Percentiles rank a stretch among this genome's conserved stretches.
phyloP scores from a whole-genome alignment of 2,888 invertebrate species.

The Drosophila fulvimacula region DNA sequence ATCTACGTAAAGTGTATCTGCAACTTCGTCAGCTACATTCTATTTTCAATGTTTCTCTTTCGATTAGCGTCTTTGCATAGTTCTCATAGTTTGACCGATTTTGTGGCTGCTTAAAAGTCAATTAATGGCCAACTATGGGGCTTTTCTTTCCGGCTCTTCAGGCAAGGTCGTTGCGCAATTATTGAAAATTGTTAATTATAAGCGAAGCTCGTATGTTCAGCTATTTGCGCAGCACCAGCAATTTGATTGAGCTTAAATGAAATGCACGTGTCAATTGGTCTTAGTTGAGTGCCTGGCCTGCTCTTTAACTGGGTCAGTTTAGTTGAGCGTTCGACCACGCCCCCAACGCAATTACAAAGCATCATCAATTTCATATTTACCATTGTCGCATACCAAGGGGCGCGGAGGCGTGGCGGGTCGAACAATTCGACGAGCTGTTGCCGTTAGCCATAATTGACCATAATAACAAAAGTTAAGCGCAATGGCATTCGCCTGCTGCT shows the following conservation, averaged over 20 bases:
- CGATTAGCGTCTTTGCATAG: not conserved
- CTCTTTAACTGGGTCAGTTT: constrained; percentile 40
- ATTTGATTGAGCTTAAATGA: constrained; percentile 34
- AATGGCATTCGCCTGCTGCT: constrained; percentile 53
- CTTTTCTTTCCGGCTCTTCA: constrained; percentile 62
- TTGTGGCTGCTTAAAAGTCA: constrained; percentile 67
- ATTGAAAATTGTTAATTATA: constrained; percentile 41
- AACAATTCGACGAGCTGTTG: constrained; percentile 25
- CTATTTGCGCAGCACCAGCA: constrained; percentile 13
- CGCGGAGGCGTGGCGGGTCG: constrained; percentile 9
- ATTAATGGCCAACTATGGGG: constrained; percentile 62
- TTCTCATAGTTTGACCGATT: constrained; percentile 39
- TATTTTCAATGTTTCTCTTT: not conserved
- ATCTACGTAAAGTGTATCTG: not conserved
- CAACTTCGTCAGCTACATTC: not conserved
- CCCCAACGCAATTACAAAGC: constrained; percentile 55
- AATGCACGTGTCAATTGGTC: constrained; percentile 41
- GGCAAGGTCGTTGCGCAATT: constrained; percentile 66
- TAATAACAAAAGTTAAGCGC: constrained; percentile 75
- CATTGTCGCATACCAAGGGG: constrained; percentile 44
- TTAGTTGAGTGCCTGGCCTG: constrained; percentile 5
- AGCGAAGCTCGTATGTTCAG: not conserved
- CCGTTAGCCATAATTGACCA: constrained; percentile 79
- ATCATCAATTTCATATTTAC: constrained; percentile 58
- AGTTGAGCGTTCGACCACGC: constrained; percentile 34